phyloP scores from a whole-genome alignment of 2,888 invertebrate genomes.

The Xylophagus ater region DNA sequence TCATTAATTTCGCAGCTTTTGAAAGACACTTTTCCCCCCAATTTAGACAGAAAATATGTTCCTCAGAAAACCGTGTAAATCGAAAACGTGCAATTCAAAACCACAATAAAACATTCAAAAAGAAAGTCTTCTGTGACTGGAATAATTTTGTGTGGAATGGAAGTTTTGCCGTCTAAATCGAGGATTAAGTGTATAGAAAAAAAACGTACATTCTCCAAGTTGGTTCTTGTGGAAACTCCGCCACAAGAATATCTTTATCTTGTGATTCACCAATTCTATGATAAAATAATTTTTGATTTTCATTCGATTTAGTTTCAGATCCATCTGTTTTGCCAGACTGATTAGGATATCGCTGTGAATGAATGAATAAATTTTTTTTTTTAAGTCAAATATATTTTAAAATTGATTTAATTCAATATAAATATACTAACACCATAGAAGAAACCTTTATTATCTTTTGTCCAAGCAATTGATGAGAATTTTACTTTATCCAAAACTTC shows the following conservation, averaged over 20 bases:
- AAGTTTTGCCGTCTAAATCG: too few species aligned
- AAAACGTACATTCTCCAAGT: slow-evolving; percentile 69
- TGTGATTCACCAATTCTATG: slow-evolving; percentile 81
- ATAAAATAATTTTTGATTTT: slow-evolving; percentile 89
- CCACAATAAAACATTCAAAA: too few species aligned
- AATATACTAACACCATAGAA: slow-evolving; percentile 69
- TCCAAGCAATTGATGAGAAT: slow-evolving; percentile 86
- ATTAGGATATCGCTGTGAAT: slow-evolving; percentile 74
- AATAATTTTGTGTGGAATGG: too few species aligned
- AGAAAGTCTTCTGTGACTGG: too few species aligned
- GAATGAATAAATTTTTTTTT: too few species aligned
- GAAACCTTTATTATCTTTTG: slow-evolving; percentile 86
- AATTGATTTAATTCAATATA: neutral
- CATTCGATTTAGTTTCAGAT: slow-evolving; percentile 75
- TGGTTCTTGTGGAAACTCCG: slow-evolving; percentile 85
- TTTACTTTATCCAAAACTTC: slow-evolving; percentile 88
- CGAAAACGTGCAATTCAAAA: too few species aligned
- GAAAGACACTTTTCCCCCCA: too few species aligned
- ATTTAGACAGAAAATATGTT: too few species aligned
- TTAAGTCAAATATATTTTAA: too few species aligned
- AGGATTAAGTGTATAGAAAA: neutral
- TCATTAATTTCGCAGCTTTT: too few species aligned
- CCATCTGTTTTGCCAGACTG: slow-evolving; percentile 80
- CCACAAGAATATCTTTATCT: slow-evolving; percentile 72
- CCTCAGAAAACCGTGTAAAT: too few species aligned